Evolutionary conservation across 2,888 invertebrate species (phyloP).

Genomic region (Ophion costatus): DNA sequence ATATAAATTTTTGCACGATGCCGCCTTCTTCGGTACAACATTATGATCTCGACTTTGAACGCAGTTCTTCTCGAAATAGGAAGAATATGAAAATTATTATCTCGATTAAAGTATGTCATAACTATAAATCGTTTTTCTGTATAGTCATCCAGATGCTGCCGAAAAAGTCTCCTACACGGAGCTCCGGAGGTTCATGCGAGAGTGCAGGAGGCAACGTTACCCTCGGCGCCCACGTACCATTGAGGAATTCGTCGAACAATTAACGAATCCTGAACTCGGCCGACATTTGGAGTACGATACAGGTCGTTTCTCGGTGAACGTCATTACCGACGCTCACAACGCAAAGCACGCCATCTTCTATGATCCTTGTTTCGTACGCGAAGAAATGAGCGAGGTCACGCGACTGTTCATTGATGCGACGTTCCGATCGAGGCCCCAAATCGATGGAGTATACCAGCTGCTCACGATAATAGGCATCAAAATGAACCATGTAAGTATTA

Average conservation of each 20-base stretch:
- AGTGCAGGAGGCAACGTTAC: too few relatives aligned
- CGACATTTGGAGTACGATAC: slow-evolving; percentile 35
- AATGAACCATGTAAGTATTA: slow-evolving; percentile 34
- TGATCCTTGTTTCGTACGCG: slow-evolving; percentile 24
- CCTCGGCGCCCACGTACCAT: too few relatives aligned
- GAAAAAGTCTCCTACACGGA: too few relatives aligned
- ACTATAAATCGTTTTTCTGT: too few relatives aligned
- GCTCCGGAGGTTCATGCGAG: too few relatives aligned
- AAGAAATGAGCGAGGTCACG: slow-evolving; percentile 21
- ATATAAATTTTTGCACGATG: too few relatives aligned
- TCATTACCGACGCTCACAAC: slow-evolving; percentile 19
- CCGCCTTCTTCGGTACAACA: too few relatives aligned
- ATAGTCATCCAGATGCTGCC: too few relatives aligned
- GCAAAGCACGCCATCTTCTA: slow-evolving; percentile 29
- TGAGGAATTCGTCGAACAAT: slow-evolving; percentile 25
- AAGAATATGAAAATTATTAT: too few relatives aligned
- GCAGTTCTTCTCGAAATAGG: too few relatives aligned
- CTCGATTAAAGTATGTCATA: too few relatives aligned
- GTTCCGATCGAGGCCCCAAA: not conserved
- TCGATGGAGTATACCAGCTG: slow-evolving; percentile 33
- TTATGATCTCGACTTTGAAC: too few relatives aligned
- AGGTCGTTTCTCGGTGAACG: slow-evolving; percentile 28
- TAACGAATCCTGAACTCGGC: slow-evolving; percentile 15
- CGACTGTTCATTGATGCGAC: slow-evolving; percentile 28
- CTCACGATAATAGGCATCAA: slow-evolving; percentile 42